Conservation (phyloP, 2,797 vertebrate species). For the Hirundo rustica region DNA sequence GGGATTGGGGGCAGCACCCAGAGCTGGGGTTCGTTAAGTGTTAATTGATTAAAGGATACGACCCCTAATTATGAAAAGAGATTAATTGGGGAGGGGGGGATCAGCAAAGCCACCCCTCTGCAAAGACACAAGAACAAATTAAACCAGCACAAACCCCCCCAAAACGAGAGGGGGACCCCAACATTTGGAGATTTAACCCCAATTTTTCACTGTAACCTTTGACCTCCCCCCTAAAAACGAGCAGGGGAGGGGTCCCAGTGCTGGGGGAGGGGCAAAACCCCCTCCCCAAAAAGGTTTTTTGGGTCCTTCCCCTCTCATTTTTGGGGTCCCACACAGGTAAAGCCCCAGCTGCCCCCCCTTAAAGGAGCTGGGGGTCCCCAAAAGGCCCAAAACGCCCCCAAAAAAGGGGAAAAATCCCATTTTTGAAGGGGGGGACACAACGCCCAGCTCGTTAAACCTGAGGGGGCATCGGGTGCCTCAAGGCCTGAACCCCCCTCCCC, state of each 20-base stretch:
- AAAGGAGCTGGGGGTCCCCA: neutral
- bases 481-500: neutral
- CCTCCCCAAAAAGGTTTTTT: neutral
- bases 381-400: too few species aligned
- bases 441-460: neutral
- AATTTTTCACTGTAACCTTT: neutral
- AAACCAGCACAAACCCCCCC: neutral
- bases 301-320: neutral
- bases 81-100: neutral
- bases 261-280: neutral
- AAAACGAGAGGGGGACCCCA: accelerated
- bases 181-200: neutral
- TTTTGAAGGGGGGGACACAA: neutral
- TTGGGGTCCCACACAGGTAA: neutral
- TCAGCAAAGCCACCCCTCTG: neutral
- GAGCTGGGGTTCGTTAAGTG: accelerated
- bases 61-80: accelerated
- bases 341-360: neutral
- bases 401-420: accelerated
- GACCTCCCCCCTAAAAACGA: neutral
- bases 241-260: neutral
- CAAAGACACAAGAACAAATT: neutral
- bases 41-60: neutral
- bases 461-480: neutral
- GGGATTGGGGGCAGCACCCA: too few species aligned